phyloP scores from a whole-genome alignment of 2,888 invertebrate genomes.

The Drepana falcataria region DNA sequence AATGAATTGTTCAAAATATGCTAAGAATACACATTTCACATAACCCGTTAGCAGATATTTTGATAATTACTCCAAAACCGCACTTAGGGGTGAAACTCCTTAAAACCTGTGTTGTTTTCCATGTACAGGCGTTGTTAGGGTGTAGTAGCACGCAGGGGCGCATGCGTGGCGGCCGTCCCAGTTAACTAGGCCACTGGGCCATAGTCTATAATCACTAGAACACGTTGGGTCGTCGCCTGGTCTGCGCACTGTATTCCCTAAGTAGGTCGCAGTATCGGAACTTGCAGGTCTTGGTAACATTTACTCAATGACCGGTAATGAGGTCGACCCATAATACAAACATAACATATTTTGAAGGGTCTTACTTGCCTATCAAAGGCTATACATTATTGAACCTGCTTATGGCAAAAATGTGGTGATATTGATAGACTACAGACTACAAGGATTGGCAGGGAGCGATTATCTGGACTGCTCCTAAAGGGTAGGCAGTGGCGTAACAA shows the following conservation, averaged over 20 bases:
- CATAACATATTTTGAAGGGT: no score
- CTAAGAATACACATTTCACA: no score
- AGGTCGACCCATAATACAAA: neutral
- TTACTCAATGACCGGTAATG: neutral
- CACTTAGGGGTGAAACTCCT: neutral
- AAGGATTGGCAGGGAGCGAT: no score
- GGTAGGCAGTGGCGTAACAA: no score
- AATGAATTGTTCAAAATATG: no score
- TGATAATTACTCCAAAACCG: neutral
- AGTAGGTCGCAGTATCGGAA: slow-evolving; percentile 39
- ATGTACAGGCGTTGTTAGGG: neutral
- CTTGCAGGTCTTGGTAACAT: neutral
- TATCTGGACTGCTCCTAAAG: no score
- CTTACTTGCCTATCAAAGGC: no score
- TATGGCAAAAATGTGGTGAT: no score
- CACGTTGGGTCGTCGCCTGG: neutral
- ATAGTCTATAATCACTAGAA: slow-evolving; percentile 37
- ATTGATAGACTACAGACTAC: no score
- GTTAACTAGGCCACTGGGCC: slow-evolving; percentile 63
- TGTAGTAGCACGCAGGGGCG: slow-evolving; percentile 17
- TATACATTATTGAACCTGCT: no score
- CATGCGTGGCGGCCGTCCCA: slow-evolving; percentile 47
- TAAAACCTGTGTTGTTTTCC: neutral
- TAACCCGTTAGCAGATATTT: no score
- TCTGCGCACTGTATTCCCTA: slow-evolving; percentile 22